Base-by-base conservation (phyloP, 2,797 vertebrate genomes). In the Austrolebias charrua region DNA sequence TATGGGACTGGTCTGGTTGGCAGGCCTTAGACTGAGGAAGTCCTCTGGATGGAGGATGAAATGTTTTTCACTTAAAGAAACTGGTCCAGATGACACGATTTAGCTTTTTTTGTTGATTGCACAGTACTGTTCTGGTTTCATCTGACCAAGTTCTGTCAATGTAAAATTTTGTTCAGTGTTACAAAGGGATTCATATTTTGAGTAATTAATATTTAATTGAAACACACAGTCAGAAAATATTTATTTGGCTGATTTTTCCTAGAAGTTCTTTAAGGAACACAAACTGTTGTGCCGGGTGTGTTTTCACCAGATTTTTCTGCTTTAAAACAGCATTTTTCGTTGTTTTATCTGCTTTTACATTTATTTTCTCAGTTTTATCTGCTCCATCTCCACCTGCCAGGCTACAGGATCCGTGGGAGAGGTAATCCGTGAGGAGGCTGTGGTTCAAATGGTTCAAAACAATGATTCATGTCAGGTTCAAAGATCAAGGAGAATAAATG, bases 391-490 rank as follows among this genome's bases (percentile, higher is more conserved):
- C 64, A 47, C 42, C 61, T 55, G 50, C 69, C 62, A 42, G 49
- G 51, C 16, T 5, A 13, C 54, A 28, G 29, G 49, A 66, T 70
- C 20, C 14, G 70, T 75, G 67, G 75, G 67, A 78, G 78, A 66
- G 60, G 51, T 67, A 31, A 71, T 62, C 60, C 10, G 1, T 20
- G 45, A 68, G 82, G 74, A 80, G 70, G 63, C 57, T 67, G 55
- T 76, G 59, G 55, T 60, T 70, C 67, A 74, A 80, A 81, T 76
- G 59, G 55, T 60, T 70, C 67, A 74, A 80, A 81, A 80, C 75
- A 69, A 63, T 83, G 79, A 84, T 55, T 85, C 80, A 84, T 54
- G 78, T 69, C 44, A 60, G 75, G 69, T 68, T 80, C 71, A 60
- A 0, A 58, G 66, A 78, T 82, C 80, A 63, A 77, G 62, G 42